Evolutionary conservation across 2,888 invertebrate species (phyloP), one percentile per base, ranked within the genome.

Genomic region (Lasioglossum morio): DNA sequence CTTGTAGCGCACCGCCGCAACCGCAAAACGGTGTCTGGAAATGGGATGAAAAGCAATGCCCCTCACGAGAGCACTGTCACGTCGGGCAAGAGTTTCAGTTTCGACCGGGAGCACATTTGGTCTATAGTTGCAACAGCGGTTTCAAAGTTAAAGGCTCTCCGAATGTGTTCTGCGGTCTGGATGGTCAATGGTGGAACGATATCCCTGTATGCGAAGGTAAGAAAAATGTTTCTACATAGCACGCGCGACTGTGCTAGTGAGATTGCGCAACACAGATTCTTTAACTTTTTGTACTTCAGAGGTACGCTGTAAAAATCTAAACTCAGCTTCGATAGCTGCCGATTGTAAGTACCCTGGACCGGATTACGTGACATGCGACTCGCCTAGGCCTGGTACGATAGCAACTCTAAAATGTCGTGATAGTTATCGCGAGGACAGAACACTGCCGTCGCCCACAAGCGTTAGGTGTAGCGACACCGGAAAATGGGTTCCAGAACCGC

Each of bases 401-500:
- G 95, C 94, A 12, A 75, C 72, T 23, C 69, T 95, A 14, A 57
- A 66, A 0, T 95, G 95, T 74, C 88, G 91, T 0, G 86, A 89
- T 69, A 92, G 94, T 77, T 95, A 95, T 85, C 92, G 84, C 4
- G 85, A 83, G 74, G 93, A 93, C 14, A 76, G 79, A 7, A 85
- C 82, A 37, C 34, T 88, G 12, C 57, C 91, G 10, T 88, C 91
- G 16, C 70, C 77, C 1, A 90, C 91, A 7, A 77, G 30, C 4
- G 92, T 95, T 48, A 88, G 4, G 60, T 95, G 95, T 85, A 94
- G 93, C 84, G 70, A 82, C 3, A 83, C 82, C 2, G 95, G 95
- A 43, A 72, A 93, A 63, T 95, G 95, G 95, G 92, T 92, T 27
- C 94, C 94, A 34, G 88, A 93, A n/a, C 94, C 95, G 66, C 94